phyloP scores from a whole-genome alignment of 1,140 invertebrate genomes.

The Magallana angulata region DNA sequence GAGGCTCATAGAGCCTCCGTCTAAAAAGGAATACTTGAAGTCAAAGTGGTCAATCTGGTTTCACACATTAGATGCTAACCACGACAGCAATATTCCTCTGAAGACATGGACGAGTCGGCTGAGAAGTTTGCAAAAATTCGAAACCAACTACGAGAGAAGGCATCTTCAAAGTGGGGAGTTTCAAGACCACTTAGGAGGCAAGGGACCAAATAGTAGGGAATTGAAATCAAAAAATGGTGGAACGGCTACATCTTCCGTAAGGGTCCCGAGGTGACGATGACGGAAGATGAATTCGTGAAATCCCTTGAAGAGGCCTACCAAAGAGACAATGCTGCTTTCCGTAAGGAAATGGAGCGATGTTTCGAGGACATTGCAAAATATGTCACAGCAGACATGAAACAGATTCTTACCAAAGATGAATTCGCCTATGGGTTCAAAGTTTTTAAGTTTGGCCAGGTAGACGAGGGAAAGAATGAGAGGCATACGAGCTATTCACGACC shows the following conservation, averaged over 20 bases:
- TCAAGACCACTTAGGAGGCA: neutral
- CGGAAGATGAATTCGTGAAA: neutral
- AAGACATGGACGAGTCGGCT: conserved; percentile 1
- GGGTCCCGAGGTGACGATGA: neutral
- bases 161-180: no score
- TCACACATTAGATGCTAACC: conserved; percentile 13
- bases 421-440: conserved; percentile 22
- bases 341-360: conserved; percentile 24
- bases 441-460: conserved; percentile 24
- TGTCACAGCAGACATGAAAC: neutral
- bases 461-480: neutral
- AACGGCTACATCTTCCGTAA: conserved; percentile 30
- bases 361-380: conserved; percentile 27
- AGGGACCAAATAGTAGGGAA: neutral
- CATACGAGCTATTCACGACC: neutral
- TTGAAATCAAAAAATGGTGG: conserved; percentile 44
- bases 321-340: neutral
- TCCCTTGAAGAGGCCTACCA: neutral
- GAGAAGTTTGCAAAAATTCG: conserved; percentile 23
- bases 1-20: no score
- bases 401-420: neutral
- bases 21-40: conserved; percentile 38
- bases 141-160: neutral
- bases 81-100: conserved; percentile 19
- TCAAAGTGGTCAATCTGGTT: conserved; percentile 39